Evolutionary conservation across 1,140 invertebrate species (phyloP), one percentile per base, ranked within the genome.

Genomic region (Ephestia elutella): DNA sequence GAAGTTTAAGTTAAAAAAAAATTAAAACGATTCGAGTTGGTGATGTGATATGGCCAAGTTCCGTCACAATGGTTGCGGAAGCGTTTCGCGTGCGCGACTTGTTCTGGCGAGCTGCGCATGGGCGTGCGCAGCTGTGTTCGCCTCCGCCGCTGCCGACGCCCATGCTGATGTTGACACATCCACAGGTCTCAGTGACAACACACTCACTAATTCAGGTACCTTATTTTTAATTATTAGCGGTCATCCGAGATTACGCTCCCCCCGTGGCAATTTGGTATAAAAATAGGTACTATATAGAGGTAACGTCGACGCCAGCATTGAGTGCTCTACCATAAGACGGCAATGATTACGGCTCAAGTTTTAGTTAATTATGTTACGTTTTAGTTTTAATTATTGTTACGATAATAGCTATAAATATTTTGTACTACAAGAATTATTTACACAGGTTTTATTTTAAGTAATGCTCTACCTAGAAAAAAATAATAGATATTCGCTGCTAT

Each of bases 41-140:
- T 87, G 82, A 87, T 87, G 85, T 87, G 82, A 78, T 74, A 86
- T 85, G 82, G 82, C 73, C 75, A 76, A 69, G 56, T 69, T 65
- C 57, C 68, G 70, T 58, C 67, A 68, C 32, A 68, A 57, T 58
- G 60, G 57, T 58, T 73, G 72, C 68, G 63, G 61, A 55, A 57
- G 70, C 48, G 61, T 54, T 59, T 63, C 65, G 58, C 59, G 68
- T 57, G 63, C 66, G 57, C 64, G 72, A 56, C 63, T 71, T 49
- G 38, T 75, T 49, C 32, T 73, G 20, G 71, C 65, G 51, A 57
- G 66, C 18, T 87, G 83, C 83, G 86, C 75, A 57, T 87, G 79
- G 85, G 85, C 80, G 74, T 87, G 80, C 79, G 86, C 75, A 62
- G 86, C 75, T 63, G 66, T 85, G 58, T 68, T 82, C 44, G 70